Percentiles rank a stretch among this genome's conserved stretches.
Conservation (phyloP, 1,140 invertebrate species). For the Laupala kohalensis region DNA sequence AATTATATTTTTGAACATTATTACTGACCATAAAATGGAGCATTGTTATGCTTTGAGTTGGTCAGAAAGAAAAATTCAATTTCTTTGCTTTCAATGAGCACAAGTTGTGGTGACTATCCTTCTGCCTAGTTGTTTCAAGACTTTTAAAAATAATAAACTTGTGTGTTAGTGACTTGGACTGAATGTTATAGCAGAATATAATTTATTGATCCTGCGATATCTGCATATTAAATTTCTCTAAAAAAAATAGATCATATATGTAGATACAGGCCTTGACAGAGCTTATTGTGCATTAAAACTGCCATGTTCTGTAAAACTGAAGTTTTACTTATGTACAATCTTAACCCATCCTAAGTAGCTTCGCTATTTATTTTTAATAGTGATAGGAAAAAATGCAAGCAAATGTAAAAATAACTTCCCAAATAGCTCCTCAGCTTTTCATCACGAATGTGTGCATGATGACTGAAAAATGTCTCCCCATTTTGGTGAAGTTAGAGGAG, state of each 20-base stretch:
- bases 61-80: background rate
- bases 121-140: background rate
- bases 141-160: background rate
- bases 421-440: too few species aligned
- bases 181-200: background rate
- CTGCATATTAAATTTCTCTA: background rate
- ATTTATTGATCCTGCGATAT: background rate
- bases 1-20: background rate
- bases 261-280: background rate
- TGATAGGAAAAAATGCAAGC: too few species aligned
- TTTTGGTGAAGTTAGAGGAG: too few species aligned
- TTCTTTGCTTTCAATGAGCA: background rate
- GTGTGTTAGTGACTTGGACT: background rate
- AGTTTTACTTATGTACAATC: too few species aligned
- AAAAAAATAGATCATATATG: background rate
- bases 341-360: too few species aligned
- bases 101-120: background rate
- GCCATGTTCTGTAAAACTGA: background rate
- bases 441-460: too few species aligned
- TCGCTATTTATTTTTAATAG: too few species aligned
- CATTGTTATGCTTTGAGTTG: background rate
- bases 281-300: background rate
- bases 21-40: background rate
- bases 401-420: too few species aligned
- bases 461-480: too few species aligned